Evolutionary conservation across 2,113 vertebrate species (phyloP).

Genomic region (Sula dactylatra): DNA sequence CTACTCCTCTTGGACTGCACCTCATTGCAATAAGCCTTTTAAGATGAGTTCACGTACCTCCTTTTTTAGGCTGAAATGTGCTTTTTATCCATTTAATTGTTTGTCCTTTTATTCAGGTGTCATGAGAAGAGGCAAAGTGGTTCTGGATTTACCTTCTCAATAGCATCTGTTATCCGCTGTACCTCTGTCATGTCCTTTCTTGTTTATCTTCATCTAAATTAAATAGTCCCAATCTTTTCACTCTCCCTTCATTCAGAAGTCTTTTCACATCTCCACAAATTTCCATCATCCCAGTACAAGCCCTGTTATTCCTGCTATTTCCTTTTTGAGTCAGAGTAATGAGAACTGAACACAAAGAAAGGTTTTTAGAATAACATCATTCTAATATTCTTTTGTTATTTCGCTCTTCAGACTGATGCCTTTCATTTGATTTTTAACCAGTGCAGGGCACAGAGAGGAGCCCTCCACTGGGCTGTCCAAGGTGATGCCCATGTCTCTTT

Average conservation of each 20-base stretch:
- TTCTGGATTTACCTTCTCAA: conserved; percentile 10
- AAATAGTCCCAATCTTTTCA: neutral
- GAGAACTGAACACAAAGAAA: neutral
- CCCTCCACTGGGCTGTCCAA: neutral
- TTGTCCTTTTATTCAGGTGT: neutral
- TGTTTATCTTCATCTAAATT: conserved; percentile 34
- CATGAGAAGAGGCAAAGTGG: neutral
- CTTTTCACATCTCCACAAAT: conserved; percentile 15
- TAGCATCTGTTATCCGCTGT: neutral
- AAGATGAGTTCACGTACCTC: neutral
- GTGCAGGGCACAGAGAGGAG: neutral
- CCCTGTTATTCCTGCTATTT: neutral
- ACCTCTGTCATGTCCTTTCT: neutral
- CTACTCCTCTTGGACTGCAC: neutral
- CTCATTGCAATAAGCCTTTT: neutral
- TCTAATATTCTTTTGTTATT: neutral
- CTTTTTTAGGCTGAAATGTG: neutral
- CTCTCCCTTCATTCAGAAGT: neutral
- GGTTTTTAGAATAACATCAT: neutral
- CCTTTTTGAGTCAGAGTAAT: neutral
- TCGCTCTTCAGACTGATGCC: neutral
- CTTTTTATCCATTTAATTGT: neutral
- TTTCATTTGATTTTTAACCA: neutral
- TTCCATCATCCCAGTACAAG: neutral
- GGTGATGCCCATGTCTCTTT: neutral